Percentiles rank a stretch among this genome's conserved stretches.
Evolutionary conservation across 2,797 vertebrate genomes (phyloP).

Genomic region (Ptychobarbus kaznakovi): DNA sequence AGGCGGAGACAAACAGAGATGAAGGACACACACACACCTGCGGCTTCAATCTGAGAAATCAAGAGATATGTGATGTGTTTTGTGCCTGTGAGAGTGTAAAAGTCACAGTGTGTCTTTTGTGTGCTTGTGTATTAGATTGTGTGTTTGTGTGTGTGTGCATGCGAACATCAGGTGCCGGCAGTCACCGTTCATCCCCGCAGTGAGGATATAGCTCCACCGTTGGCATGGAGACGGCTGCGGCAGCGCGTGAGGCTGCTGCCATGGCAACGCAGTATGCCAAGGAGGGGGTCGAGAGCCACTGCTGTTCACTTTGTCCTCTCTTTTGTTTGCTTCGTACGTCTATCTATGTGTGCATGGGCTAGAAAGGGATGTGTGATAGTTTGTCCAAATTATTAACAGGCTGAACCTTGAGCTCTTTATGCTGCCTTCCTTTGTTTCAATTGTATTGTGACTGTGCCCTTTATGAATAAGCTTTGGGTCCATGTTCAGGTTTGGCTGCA

Average conservation of each 20-base stretch:
- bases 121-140: constrained; percentile 19
- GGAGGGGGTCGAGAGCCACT: constrained; percentile 65
- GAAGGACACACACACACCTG: constrained; percentile 61
- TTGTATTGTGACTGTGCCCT: background rate
- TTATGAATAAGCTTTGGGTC: constrained; percentile 10
- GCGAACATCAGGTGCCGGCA: constrained; percentile 74
- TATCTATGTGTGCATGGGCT: constrained; percentile 17
- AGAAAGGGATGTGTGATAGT: constrained; percentile 5
- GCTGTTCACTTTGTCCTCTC: constrained; percentile 67
- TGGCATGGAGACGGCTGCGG: constrained; percentile 80
- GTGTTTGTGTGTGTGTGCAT: constrained; percentile 4
- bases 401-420: constrained; percentile 23
- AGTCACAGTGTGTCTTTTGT: constrained; percentile 46
- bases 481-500: background rate
- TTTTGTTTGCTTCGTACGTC: constrained; percentile 61
- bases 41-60: constrained; percentile 53
- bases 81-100: constrained; percentile 24
- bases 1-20: constrained; percentile 66
- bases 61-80: constrained; percentile 29
- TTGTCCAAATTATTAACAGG: constrained; percentile 3
- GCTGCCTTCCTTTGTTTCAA: background rate
- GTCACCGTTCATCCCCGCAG: constrained; percentile 68
- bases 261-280: constrained; percentile 80
- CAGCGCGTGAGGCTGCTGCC: constrained; percentile 74
- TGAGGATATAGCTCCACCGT: constrained; percentile 72